Conservation (phyloP, 2,797 vertebrate genomes). For the Poeciliopsis presidionis region DNA sequence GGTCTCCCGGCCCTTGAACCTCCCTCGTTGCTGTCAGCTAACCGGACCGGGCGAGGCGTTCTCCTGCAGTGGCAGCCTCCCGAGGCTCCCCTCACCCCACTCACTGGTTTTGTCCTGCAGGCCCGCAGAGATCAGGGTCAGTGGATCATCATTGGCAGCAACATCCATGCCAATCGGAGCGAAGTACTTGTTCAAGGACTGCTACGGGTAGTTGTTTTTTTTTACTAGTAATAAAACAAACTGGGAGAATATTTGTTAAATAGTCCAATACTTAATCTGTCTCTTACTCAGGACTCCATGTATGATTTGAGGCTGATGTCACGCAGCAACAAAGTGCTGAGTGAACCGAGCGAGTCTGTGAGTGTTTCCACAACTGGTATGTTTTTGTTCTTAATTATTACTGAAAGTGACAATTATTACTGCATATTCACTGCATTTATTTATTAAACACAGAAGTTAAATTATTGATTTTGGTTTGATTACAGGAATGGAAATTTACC, state of each 20-base stretch:
- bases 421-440: neutral
- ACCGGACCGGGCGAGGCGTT: slow-evolving; percentile 84
- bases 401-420: neutral
- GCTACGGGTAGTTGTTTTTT: slow-evolving; percentile 83
- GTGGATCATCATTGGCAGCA: slow-evolving; percentile 88
- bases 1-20: slow-evolving; percentile 79
- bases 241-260: neutral
- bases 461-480: slow-evolving; percentile 15
- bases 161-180: slow-evolving; percentile 83
- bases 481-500: slow-evolving; percentile 92
- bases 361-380: slow-evolving; percentile 90
- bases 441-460: neutral
- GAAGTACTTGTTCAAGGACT: slow-evolving; percentile 90
- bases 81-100: slow-evolving; percentile 70
- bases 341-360: slow-evolving; percentile 89
- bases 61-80: slow-evolving; percentile 89
- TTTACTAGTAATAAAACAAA: neutral
- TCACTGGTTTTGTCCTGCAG: slow-evolving; percentile 88
- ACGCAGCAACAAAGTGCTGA: slow-evolving; percentile 84
- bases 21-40: slow-evolving; percentile 84
- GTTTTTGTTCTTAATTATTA: slow-evolving; percentile 24
- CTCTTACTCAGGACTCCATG: slow-evolving; percentile 82
- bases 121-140: slow-evolving; percentile 83
- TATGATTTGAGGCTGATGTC: slow-evolving; percentile 94
- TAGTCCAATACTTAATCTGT: slow-evolving; percentile 19